Evolutionary conservation across 2,888 invertebrate genomes (phyloP), one percentile per base, ranked within the genome.

Genomic region (Steinernema scapterisci): DNA sequence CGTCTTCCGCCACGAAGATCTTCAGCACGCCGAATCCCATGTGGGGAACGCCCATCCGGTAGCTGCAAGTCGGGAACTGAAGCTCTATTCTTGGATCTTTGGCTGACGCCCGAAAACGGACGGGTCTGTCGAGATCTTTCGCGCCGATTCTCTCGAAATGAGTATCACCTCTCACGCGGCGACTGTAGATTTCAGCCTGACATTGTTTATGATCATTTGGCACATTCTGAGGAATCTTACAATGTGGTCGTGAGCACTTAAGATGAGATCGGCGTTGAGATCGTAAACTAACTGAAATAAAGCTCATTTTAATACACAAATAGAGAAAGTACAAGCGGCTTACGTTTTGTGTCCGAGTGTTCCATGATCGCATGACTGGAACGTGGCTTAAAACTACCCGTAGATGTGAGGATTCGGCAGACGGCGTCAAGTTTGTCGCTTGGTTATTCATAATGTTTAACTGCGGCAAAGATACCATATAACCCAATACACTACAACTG

Each of bases 31-130:
- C 95, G 88, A 92, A 95, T 0, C 95, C 97, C 88, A 95, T 93
- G 80, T 92, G 90, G 1, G 89, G 88, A 23, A 93, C 93, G 0
- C 97, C 97, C 97, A 97, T 97, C 84, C 97, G 91, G 88, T 97
- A 97, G 0, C 95, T 95, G 87, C 94, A 95, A 0, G 97, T 95
- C 1, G 97, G 97, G 80, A 95, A 93, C 88, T 93, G 92, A 71
- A 97, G 91, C 90, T 97, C 96, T 83, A 91, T 90, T 77, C 92
- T 87, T 21, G 79, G 73, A 48, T 72, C 73, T 1, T 51, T 21
- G 9, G 72, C 54, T 9, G 54, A 54, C 9, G 54, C 38, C 0
- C 21, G 46, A 13, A 75, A 75, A n/a, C 52, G 54, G 43, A 75
- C 45, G n/a, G 52, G 48, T 11, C 31, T 21, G 7, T 23, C 19